Evolutionary conservation across 2,113 vertebrate species (phyloP).

Genomic region (Noturus placidus): DNA sequence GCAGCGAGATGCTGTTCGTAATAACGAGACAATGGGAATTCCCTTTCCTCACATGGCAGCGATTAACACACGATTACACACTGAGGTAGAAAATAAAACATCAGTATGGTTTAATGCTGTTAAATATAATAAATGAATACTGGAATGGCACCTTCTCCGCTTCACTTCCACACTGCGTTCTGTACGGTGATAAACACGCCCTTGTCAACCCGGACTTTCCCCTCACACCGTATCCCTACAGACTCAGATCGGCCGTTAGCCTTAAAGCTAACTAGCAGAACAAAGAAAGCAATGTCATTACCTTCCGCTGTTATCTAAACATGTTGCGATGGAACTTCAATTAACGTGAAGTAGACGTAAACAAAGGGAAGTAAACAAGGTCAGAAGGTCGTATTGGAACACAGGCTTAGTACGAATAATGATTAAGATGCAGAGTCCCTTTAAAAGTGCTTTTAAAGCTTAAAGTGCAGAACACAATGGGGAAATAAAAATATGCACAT

Average conservation of each 20-base stretch:
- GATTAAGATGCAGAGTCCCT: neutral
- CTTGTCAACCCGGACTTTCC: neutral
- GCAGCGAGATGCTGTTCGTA: neutral
- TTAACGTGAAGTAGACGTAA: neutral
- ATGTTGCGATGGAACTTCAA: neutral
- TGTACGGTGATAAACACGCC: neutral
- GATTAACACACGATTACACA: neutral
- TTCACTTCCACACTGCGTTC: neutral
- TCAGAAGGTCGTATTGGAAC: neutral
- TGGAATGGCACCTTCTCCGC: neutral
- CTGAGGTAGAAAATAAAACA: neutral
- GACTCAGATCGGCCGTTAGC: neutral
- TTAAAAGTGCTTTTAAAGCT: neutral
- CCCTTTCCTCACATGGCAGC: neutral
- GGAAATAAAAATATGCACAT: neutral
- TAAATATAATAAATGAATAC: neutral
- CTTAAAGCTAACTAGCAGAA: neutral
- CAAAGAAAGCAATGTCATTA: neutral
- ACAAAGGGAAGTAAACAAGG: neutral
- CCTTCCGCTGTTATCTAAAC: neutral
- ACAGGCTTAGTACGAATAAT: neutral
- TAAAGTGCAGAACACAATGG: neutral
- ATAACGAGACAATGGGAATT: neutral
- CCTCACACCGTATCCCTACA: neutral
- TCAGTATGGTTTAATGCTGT: neutral